These are phyloP conservation scores for Poecilia picta DNA, from an alignment of 2,797 vertebrate genomes.

Conservation along the genomic window DNA sequence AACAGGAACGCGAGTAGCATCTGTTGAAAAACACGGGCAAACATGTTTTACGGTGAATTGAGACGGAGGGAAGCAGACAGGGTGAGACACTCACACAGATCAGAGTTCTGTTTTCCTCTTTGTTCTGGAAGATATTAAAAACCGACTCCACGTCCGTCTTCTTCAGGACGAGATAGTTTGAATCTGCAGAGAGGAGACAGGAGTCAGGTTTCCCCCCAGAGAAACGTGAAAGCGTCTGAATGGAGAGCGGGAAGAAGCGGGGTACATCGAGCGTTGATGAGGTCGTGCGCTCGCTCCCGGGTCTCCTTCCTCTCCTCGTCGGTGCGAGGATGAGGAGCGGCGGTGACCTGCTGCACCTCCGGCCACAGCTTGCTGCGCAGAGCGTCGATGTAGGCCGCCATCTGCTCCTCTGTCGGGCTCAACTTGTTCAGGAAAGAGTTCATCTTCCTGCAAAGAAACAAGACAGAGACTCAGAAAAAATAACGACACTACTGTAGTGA, in stretches of 20 bases:
- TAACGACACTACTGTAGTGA: no score
- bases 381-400: constrained; percentile 72
- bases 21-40: constrained; percentile 42
- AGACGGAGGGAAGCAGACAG: not conserved
- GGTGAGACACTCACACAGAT: constrained; percentile 77
- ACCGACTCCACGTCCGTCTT: constrained; percentile 75
- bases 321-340: constrained; percentile 42
- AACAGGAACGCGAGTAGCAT: constrained; percentile 77
- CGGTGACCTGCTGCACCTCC: constrained; percentile 8
- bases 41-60: not conserved
- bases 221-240: not conserved
- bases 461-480: not conserved
- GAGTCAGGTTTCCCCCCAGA: constrained; percentile 2
- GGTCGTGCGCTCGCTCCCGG: constrained; percentile 70
- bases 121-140: constrained; percentile 81
- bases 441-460: constrained; percentile 69
- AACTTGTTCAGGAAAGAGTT: constrained; percentile 77
- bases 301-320: constrained; percentile 71
- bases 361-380: constrained; percentile 77
- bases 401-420: constrained; percentile 75
- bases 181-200: constrained; percentile 60
- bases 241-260: not conserved
- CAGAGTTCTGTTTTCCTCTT: constrained; percentile 80
- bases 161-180: constrained; percentile 71
- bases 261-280: constrained; percentile 79